These are phyloP conservation scores for Helogale parvula DNA, from an alignment of 2,113 vertebrate species.

Conservation along the genomic window DNA sequence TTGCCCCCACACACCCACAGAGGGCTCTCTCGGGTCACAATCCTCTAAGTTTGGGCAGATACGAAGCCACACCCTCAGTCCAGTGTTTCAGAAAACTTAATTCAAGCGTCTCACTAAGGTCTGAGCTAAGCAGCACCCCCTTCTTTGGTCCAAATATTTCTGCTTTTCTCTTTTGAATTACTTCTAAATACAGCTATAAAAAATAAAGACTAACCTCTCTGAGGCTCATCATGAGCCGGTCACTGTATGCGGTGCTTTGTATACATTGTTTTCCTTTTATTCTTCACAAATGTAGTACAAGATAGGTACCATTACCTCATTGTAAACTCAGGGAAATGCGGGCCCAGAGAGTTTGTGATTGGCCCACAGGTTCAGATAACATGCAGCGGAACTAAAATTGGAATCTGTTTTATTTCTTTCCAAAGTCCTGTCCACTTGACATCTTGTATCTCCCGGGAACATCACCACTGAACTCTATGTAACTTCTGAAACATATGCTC, in stretches of 20 bases:
- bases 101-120: not conserved
- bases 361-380: not conserved
- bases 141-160: not conserved
- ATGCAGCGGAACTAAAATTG: not conserved
- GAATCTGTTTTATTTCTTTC: not conserved
- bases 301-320: not conserved
- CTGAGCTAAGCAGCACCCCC: not conserved
- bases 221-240: not conserved
- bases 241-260: not conserved
- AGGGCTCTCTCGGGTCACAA: not conserved
- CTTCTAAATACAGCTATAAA: not conserved
- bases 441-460: fast-evolving
- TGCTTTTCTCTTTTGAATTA: not conserved
- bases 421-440: not conserved
- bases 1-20: not conserved
- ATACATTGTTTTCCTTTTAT: not conserved
- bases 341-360: not conserved
- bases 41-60: not conserved
- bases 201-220: not conserved
- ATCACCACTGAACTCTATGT: no score
- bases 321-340: not conserved
- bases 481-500: not conserved
- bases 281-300: not conserved
- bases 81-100: not conserved
- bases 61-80: not conserved